Evolutionary conservation across 2,797 vertebrate species (phyloP).

Genomic region (Dendrocincla tyrannina): DNA sequence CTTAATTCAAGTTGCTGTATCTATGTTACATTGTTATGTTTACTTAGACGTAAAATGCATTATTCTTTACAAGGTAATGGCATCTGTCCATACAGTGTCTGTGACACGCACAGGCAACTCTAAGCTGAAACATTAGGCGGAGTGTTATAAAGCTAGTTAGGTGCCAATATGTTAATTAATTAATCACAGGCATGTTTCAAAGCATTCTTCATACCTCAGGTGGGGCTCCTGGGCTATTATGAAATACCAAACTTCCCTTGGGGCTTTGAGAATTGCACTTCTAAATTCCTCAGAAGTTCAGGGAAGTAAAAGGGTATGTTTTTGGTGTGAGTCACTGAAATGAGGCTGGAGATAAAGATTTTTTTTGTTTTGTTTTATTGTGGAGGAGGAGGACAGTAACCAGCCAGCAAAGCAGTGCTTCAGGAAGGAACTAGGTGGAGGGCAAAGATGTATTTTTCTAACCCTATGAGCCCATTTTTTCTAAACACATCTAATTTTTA

Average conservation of each 20-base stretch:
- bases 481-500: not conserved
- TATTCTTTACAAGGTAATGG: conserved; percentile 36
- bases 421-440: conserved; percentile 1
- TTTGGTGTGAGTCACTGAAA: conserved; percentile 51
- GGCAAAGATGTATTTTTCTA: conserved; percentile 12
- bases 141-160: conserved; percentile 43
- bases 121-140: conserved; percentile 32
- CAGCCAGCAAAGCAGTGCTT: not conserved
- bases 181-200: conserved; percentile 62
- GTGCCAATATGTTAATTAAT: conserved; percentile 69
- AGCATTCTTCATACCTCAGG: conserved; percentile 65
- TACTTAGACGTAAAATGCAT: conserved; percentile 44
- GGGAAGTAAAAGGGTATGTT: conserved; percentile 66
- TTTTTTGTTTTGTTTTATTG: conserved; percentile 48
- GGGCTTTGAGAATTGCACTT: conserved; percentile 44
- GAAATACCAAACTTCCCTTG: conserved; percentile 56
- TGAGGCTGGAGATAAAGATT: conserved; percentile 48
- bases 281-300: conserved; percentile 64
- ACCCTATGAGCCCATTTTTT: not conserved
- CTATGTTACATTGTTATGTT: conserved; percentile 47
- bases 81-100: conserved; percentile 11
- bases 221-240: conserved; percentile 61
- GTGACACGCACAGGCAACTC: conserved; percentile 54
- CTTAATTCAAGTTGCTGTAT: conserved; percentile 18
- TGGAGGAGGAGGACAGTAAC: not conserved